Evolutionary conservation across 2,888 invertebrate genomes (phyloP), one percentile per base, ranked within the genome.

Genomic region (Cantharis rustica): DNA sequence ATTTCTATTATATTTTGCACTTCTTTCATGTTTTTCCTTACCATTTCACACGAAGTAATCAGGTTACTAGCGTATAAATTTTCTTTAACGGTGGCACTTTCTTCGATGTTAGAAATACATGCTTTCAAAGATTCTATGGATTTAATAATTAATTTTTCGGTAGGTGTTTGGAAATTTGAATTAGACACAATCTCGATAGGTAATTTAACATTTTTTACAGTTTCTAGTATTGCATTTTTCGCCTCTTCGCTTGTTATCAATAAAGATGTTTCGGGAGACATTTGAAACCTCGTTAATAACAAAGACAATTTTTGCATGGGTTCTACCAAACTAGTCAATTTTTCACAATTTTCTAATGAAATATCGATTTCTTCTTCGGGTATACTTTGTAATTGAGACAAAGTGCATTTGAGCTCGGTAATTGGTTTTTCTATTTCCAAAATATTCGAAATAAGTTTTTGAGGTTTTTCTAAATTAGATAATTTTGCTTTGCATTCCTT

Each of bases 1-100:
- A 79, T 62, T 26, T 80, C 76, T 26, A 68, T 72, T 9, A 83
- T 73, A 10, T n/a, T 47, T 47, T 47, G 47, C n/a, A 47, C 47
- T 7, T n/a, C n/a, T 7, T n/a, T 47, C 47, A 47, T 47, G n/a
- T 47, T 47, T n/a, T 81, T 26, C 64, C 73, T n/a, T 11, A 73
- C 47, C 10, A 72, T 31, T 73, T 68, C 64, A 10, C 17, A 31
- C 4, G 47, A 47, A 68, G 9, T n/a, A 17, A 47, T n/a, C 3
- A 47, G n/a, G 7, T 47, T n/a, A n/a, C n/a, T 47, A 3, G 15
- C 26, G 5, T 26, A 13, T 15, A 23, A 13, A 62, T 66, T 61
- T 11, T 61, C 71, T 66, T 68, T 61, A 1, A 61, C 16, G 17
- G 61, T 20, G 20, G 20, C 16, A 61, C 61, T 71, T 61, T 11